A percentile compares a stretch with the other conserved stretches of the same genome.
Conservation (phyloP, 2,113 vertebrate species). For the Gambusia affinis region DNA sequence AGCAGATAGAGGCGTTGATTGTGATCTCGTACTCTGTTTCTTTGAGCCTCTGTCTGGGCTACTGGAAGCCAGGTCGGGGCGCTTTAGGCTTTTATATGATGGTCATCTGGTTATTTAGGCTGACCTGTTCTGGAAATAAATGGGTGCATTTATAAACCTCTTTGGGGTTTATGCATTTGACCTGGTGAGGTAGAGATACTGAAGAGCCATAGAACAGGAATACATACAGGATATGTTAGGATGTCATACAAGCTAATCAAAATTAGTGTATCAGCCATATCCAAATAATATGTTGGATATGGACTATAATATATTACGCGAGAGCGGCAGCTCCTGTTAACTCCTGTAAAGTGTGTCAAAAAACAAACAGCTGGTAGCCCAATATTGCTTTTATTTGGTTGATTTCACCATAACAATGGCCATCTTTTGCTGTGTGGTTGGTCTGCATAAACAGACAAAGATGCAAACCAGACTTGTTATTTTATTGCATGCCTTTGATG, state of each 20-base stretch:
- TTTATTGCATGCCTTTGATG: too few species aligned
- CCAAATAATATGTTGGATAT: not conserved
- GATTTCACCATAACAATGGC: too few species aligned
- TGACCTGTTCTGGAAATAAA: slow-evolving; percentile 37
- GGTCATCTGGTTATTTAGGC: slow-evolving; percentile 57
- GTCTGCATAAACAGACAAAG: too few species aligned
- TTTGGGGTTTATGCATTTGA: slow-evolving; percentile 3
- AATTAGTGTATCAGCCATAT: not conserved
- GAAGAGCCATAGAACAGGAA: not conserved
- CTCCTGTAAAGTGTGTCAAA: too few species aligned
- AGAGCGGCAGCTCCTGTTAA: too few species aligned
- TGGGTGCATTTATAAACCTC: slow-evolving; percentile 13
- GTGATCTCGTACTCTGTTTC: slow-evolving; percentile 53
- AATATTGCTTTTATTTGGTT: too few species aligned
- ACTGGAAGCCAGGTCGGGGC: slow-evolving; percentile 63
- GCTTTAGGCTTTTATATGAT: slow-evolving; percentile 34
- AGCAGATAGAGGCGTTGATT: slow-evolving; percentile 67
- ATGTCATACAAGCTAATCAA: not conserved
- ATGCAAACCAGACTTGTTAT: too few species aligned
- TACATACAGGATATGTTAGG: not conserved
- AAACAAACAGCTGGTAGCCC: too few species aligned
- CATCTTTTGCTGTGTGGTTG: too few species aligned
- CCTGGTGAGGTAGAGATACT: not conserved
- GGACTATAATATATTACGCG: not conserved
- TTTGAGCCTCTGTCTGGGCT: slow-evolving; percentile 45